Evolutionary conservation across 2,797 vertebrate genomes (phyloP).

Genomic region (Coendou prehensilis): DNA sequence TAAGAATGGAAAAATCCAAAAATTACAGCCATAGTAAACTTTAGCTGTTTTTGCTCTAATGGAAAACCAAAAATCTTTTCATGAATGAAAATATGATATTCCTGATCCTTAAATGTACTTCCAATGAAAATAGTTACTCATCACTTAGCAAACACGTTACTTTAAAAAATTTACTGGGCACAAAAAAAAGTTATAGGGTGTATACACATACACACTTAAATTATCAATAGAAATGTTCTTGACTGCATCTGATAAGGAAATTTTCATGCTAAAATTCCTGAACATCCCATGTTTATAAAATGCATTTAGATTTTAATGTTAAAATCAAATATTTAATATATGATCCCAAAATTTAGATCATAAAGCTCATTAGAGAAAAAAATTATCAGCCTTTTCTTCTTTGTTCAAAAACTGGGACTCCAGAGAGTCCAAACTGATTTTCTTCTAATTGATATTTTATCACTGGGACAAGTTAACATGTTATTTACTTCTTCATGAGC

Average conservation of each 20-base stretch:
- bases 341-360: not conserved
- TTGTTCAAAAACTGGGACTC: not conserved
- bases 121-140: not conserved
- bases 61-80: not conserved
- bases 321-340: conserved; percentile 20
- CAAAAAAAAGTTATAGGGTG: not conserved
- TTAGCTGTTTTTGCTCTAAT: not conserved
- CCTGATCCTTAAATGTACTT: not conserved
- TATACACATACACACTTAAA: not conserved
- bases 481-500: not conserved
- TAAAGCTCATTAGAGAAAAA: not conserved
- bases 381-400: not conserved
- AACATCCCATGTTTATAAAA: not conserved
- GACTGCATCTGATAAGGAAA: not conserved
- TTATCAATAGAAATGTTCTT: not conserved
- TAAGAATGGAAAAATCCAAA: not conserved
- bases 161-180: not conserved
- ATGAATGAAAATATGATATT: not conserved
- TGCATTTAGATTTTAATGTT: not conserved
- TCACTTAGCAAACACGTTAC: not conserved
- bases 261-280: not conserved
- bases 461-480: not conserved
- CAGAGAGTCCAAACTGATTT: not conserved
- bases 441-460: not conserved
- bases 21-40: not conserved